Evolutionary conservation across 92 coral and sea anemone species (phyloP), one percentile per base, ranked within the genome.

Genomic region (Parazoanthus swiftii): DNA sequence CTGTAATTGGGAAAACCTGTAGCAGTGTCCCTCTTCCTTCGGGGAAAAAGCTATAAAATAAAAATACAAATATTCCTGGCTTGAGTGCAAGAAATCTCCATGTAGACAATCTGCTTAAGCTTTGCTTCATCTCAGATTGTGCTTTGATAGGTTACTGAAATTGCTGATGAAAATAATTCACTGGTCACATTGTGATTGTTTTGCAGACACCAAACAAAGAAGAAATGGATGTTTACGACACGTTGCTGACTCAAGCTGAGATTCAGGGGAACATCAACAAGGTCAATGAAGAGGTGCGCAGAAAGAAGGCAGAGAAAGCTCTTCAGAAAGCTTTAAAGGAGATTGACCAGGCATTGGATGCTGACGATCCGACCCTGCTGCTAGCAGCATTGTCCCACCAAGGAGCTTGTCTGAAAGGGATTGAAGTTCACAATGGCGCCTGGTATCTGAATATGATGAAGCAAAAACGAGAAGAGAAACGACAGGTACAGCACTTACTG

Each of bases 201-300:
- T 88, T 81, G 50, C 77, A 97, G 99, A 95, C 99, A 65, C 98
- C 99, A 79, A 93, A 96, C 44, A 95, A 92, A 89, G 91, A 91
- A 23, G 91, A 89, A 38, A 86, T 82, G 91, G 99, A 97, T 81
- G 93, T 97, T 37, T 97, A 97, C 88, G 99, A 97, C 90, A 94
- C 93, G 48, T 84, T 93, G 78, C 89, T 97, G 46, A 97, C 99
- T 3, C 99, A 97, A 88, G 98, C 99, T 54, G 99, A 97, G 88
- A 89, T 97, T 73, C 99, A 97, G 81, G 99, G 99, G 82, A 95
- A 97, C 72, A 86, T 95, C 88, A 94, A 86, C 86, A 93, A 92
- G 79, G 97, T 94, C 29, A 97, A 97, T 89, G 99, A 97, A 65
- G 88, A 84, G 23, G 86, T 97, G 65, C 93, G 95, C 36, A 89